Conservation (phyloP, 2,113 vertebrate species). For the Cebidichthys violaceus region DNA sequence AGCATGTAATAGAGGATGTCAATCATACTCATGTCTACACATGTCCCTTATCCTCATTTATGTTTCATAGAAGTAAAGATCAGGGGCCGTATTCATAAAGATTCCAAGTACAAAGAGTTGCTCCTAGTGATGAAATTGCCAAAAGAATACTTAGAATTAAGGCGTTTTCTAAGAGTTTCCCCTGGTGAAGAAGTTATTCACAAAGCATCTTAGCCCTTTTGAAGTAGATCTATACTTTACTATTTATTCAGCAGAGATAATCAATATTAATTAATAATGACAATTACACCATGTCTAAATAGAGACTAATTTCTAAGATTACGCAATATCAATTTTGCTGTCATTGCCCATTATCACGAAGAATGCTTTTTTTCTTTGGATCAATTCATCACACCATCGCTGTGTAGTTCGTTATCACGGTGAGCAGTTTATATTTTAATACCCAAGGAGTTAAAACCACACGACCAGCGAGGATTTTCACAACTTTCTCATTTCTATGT, state of each 20-base stretch:
- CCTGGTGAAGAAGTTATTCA: too few species aligned
- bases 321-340: background rate
- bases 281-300: background rate
- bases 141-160: too few species aligned
- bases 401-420: background rate
- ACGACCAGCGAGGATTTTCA: background rate
- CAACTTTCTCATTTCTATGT: conserved; percentile 30
- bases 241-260: background rate
- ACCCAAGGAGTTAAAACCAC: conserved; percentile 50
- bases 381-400: background rate
- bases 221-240: background rate
- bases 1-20: background rate
- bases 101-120: background rate
- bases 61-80: background rate
- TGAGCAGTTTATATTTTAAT: background rate
- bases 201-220: too few species aligned
- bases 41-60: background rate
- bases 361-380: background rate
- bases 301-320: background rate
- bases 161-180: background rate
- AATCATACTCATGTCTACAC: background rate
- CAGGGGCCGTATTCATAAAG: background rate
- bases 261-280: background rate
- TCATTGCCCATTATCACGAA: too few species aligned
- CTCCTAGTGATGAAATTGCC: background rate